Percentiles rank a stretch among this genome's conserved stretches.
phyloP scores from a whole-genome alignment of 2,113 vertebrate species.

The Reinhardtius hippoglossoides region DNA sequence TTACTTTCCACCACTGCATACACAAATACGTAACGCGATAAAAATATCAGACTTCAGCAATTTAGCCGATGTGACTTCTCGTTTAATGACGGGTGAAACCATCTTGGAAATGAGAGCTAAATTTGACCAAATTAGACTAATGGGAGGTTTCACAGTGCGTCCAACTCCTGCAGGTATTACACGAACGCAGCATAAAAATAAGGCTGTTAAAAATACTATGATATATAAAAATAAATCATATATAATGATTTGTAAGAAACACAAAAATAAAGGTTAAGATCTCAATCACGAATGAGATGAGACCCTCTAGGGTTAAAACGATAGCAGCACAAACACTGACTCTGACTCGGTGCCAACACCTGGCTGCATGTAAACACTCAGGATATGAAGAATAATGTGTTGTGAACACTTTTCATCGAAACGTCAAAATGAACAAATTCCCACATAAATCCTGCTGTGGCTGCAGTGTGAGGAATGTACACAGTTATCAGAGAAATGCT shows the following conservation, averaged over 20 bases:
- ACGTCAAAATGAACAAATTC: conserved; percentile 36
- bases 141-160: background rate
- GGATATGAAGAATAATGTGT: conserved; percentile 7
- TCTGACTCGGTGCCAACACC: conserved; percentile 14
- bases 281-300: background rate
- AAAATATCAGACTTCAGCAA: background rate
- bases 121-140: background rate
- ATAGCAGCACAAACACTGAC: conserved; percentile 10
- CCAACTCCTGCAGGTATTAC: background rate
- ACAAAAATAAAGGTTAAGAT: conserved; percentile 5
- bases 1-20: background rate
- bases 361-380: conserved; percentile 13
- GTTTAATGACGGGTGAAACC: conserved; percentile 10
- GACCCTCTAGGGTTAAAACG: background rate
- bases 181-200: background rate
- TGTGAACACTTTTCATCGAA: conserved; percentile 46
- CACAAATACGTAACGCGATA: background rate
- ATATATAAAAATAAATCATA: background rate
- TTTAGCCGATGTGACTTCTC: background rate
- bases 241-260: background rate
- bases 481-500: conserved; percentile 26
- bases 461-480: conserved; percentile 30
- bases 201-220: background rate
- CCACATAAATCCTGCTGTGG: conserved; percentile 39
- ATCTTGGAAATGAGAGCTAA: background rate